Conservation (phyloP, 2,888 invertebrate genomes). For the Cheilosia urbana region DNA sequence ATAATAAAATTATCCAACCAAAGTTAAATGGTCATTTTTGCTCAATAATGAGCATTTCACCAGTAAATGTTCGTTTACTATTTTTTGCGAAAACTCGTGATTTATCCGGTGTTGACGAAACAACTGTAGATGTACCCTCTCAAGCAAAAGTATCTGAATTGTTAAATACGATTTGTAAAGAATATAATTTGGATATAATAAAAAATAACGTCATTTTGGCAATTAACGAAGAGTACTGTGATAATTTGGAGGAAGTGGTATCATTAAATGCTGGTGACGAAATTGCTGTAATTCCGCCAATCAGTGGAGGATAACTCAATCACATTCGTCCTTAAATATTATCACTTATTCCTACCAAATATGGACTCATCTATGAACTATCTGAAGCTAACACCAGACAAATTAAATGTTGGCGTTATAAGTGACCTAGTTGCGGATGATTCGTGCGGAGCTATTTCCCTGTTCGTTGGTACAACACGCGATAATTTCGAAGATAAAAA, state of each 20-base stretch:
- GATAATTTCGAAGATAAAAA: slow-evolving; percentile 92
- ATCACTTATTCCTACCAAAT: neutral
- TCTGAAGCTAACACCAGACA: slow-evolving; percentile 87
- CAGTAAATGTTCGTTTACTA: slow-evolving; percentile 87
- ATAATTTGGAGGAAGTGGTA: slow-evolving; percentile 85
- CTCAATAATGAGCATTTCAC: slow-evolving; percentile 67
- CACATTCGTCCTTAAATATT: neutral
- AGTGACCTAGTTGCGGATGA: slow-evolving; percentile 88
- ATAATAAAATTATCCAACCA: neutral
- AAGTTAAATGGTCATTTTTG: neutral
- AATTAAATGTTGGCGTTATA: slow-evolving; percentile 88
- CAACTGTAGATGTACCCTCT: slow-evolving; percentile 85
- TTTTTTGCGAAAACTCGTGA: slow-evolving; percentile 97
- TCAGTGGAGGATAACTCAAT: slow-evolving; percentile 93
- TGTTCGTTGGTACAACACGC: slow-evolving; percentile 95
- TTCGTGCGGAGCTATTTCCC: slow-evolving; percentile 93
- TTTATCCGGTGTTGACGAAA: slow-evolving; percentile 87
- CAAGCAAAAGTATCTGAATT: slow-evolving; percentile 86
- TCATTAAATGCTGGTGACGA: slow-evolving; percentile 89
- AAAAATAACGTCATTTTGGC: slow-evolving; percentile 90
- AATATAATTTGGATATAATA: slow-evolving; percentile 88
- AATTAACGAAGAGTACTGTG: slow-evolving; percentile 92
- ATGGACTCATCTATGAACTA: slow-evolving; percentile 86
- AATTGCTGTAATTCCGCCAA: slow-evolving; percentile 96
- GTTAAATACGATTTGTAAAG: slow-evolving; percentile 86